These are phyloP conservation scores for Onychomys arenicola DNA, from an alignment of 2,797 vertebrate genomes.

Conservation along the genomic window DNA sequence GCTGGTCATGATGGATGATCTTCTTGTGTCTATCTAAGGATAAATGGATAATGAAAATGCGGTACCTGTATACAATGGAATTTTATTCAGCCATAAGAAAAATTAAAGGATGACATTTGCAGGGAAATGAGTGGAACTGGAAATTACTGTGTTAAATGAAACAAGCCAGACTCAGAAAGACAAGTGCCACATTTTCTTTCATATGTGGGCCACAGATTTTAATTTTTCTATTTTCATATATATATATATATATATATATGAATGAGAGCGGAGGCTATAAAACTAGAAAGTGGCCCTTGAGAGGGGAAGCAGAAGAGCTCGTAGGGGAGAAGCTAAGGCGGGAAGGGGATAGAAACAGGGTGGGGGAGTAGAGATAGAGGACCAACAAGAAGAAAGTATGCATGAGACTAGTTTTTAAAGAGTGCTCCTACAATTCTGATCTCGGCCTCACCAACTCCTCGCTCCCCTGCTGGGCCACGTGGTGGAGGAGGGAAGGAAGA, in stretches of 20 bases:
- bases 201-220: background rate
- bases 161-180: background rate
- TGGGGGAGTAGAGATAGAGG: background rate
- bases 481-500: background rate
- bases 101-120: background rate
- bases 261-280: background rate
- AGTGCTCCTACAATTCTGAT: background rate
- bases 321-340: background rate
- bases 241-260: background rate
- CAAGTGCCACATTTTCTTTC: background rate
- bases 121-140: background rate
- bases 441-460: slow-evolving; percentile 13
- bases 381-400: background rate
- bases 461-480: slow-evolving; percentile 33
- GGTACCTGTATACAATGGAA: background rate
- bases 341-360: background rate
- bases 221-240: background rate
- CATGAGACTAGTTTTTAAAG: background rate
- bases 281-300: background rate
- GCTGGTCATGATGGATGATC: background rate
- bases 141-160: background rate
- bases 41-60: background rate
- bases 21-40: background rate
- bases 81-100: background rate
- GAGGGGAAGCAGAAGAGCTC: background rate